These are phyloP conservation scores for Amblyjoppa fuscipennis DNA, from an alignment of 2,888 invertebrate species.

Conservation along the genomic window DNA sequence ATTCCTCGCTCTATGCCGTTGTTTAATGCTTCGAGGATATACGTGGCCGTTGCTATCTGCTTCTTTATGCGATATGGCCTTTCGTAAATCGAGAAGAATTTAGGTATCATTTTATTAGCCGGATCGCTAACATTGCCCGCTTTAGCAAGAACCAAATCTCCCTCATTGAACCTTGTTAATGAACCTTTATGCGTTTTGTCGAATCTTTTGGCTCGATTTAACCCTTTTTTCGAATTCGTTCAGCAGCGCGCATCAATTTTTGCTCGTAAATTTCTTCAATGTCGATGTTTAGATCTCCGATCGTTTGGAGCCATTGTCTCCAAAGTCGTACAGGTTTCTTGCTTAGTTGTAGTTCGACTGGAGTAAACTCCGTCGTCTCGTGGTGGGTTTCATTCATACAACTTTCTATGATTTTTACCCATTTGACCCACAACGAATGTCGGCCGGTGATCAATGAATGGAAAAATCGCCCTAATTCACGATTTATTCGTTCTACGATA, in stretches of 20 bases:
- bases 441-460: neutral
- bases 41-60: neutral
- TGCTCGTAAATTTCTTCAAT: too few relatives aligned
- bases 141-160: conserved; percentile 1
- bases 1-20: neutral
- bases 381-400: neutral
- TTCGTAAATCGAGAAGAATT: conserved; percentile 31
- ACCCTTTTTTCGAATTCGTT: too few relatives aligned
- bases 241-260: too few relatives aligned
- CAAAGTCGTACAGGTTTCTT: neutral
- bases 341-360: neutral
- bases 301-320: too few relatives aligned
- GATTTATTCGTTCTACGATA: too few relatives aligned
- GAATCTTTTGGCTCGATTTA: neutral
- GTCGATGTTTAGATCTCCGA: too few relatives aligned
- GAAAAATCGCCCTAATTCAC: too few relatives aligned
- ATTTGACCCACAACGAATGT: conserved; percentile 1
- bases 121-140: neutral
- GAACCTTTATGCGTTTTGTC: neutral
- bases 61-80: neutral
- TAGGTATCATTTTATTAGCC: neutral
- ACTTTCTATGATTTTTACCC: neutral
- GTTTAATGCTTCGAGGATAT: neutral
- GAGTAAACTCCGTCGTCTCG: neutral
- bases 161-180: neutral